Evolutionary conservation across 2,888 invertebrate genomes (phyloP).

Genomic region (Chrysolina haemoptera): DNA sequence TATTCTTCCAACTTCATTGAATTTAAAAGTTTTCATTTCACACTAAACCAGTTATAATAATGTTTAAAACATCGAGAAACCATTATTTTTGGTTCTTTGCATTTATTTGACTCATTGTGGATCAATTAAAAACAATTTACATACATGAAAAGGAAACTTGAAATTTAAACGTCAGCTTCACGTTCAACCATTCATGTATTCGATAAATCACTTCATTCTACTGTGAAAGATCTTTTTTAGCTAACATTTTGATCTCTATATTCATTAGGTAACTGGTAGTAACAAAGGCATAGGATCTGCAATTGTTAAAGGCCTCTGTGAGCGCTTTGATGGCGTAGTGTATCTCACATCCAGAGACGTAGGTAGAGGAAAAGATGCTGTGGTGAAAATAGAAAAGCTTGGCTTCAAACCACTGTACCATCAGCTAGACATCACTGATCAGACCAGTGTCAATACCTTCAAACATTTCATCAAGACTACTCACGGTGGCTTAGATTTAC

Average conservation of each 20-base stretch:
- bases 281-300: slow-evolving; percentile 82
- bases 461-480: slow-evolving; percentile 74
- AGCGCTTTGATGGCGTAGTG: slow-evolving; percentile 78
- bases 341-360: slow-evolving; percentile 79
- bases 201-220: slow-evolving; percentile 12
- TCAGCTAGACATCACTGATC: slow-evolving; percentile 79
- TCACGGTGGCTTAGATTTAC: slow-evolving; percentile 80
- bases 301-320: slow-evolving; percentile 78
- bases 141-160: too few species aligned
- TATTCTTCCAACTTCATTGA: slow-evolving; percentile 2
- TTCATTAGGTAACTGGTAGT: slow-evolving; percentile 76
- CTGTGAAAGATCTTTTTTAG: not conserved
- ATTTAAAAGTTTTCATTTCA: too few species aligned
- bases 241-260: not conserved
- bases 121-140: too few species aligned
- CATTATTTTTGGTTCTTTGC: too few species aligned
- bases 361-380: slow-evolving; percentile 74
- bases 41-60: too few species aligned
- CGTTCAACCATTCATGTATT: not conserved
- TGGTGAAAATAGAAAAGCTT: slow-evolving; percentile 73
- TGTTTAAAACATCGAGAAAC: too few species aligned
- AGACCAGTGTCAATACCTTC: slow-evolving; percentile 74
- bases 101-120: too few species aligned
- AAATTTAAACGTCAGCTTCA: too few species aligned
- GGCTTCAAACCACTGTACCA: slow-evolving; percentile 75